These are phyloP conservation scores for Nylanderia fulva DNA, from an alignment of 1,140 invertebrate genomes.

Conservation along the genomic window DNA sequence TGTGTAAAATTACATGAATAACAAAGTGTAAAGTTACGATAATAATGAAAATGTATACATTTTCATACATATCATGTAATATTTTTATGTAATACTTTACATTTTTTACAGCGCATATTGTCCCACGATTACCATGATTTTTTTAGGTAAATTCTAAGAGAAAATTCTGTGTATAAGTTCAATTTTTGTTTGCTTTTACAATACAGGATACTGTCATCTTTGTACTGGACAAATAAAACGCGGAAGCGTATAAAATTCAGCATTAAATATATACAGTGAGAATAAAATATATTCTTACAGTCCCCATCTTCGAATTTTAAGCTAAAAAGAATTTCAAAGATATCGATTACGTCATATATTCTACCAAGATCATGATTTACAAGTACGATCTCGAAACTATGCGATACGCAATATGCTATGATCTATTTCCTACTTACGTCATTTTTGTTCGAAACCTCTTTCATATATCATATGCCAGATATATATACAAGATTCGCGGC, in stretches of 20 bases:
- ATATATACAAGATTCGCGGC: background rate
- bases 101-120: too few species aligned
- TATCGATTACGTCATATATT: slow-evolving; percentile 7
- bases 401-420: slow-evolving; percentile 19
- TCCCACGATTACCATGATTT: too few species aligned
- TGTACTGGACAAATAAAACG: background rate
- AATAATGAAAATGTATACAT: too few species aligned
- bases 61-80: too few species aligned
- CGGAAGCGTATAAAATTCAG: background rate
- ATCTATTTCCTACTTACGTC: slow-evolving; percentile 42
- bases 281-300: background rate
- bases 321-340: background rate
- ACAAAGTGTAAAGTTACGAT: too few species aligned
- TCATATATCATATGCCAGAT: background rate
- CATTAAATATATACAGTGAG: background rate
- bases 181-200: too few species aligned
- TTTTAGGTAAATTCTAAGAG: too few species aligned
- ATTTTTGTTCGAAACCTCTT: background rate
- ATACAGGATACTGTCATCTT: too few species aligned
- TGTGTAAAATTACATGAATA: too few species aligned
- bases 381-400: slow-evolving; percentile 15
- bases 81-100: too few species aligned
- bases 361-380: slow-evolving; percentile 6
- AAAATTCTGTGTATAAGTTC: too few species aligned
- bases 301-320: background rate